Evolutionary conservation across 2,113 vertebrate genomes (phyloP).

Genomic region (Elanus axillaris): DNA sequence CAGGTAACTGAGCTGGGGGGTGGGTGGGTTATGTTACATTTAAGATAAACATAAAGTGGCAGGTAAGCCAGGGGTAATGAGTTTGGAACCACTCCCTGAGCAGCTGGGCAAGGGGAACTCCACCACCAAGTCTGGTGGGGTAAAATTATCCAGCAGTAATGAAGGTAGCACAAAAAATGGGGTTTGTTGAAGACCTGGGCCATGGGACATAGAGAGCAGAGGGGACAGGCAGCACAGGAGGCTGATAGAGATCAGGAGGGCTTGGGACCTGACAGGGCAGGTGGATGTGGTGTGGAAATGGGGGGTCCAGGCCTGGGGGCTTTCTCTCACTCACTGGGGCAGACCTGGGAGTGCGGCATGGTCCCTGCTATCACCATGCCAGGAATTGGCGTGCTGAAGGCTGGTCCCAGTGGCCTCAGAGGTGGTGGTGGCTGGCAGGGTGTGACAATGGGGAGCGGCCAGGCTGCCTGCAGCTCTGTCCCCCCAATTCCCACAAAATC

Average conservation of each 20-base stretch:
- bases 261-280: accelerated
- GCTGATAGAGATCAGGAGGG: not conserved
- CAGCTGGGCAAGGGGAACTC: not conserved
- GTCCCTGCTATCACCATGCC: too few relatives aligned
- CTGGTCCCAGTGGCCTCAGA: not conserved
- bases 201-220: accelerated
- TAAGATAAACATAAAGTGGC: not conserved
- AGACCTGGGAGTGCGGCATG: accelerated
- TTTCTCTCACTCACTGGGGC: not conserved
- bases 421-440: not conserved
- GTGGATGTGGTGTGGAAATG: not conserved
- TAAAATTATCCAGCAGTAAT: not conserved
- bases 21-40: constrained; percentile 36
- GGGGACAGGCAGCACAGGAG: not conserved
- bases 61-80: not conserved
- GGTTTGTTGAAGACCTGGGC: not conserved
- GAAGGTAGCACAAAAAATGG: not conserved
- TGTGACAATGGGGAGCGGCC: not conserved
- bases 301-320: accelerated
- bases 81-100: not conserved
- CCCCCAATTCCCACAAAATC: not conserved
- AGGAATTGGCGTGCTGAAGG: accelerated
- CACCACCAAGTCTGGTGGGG: not conserved
- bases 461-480: not conserved
- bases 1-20: constrained; percentile 21